Conservation (phyloP, 2,113 vertebrate species). For the Alouatta palliata region DNA sequence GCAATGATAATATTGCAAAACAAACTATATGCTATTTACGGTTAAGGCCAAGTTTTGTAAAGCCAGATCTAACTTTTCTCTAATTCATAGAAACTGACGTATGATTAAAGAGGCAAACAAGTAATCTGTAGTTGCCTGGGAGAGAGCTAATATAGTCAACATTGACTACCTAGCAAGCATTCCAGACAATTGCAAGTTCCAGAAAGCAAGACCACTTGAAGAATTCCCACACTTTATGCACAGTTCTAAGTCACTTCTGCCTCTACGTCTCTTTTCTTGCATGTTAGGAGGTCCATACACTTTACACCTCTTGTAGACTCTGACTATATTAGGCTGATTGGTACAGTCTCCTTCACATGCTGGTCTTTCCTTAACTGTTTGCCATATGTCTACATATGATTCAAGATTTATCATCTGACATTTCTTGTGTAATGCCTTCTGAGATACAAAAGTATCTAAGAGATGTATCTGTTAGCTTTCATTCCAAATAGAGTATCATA, state of each 20-base stretch:
- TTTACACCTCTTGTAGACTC: not conserved
- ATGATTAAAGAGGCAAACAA: not conserved
- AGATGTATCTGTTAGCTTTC: not conserved
- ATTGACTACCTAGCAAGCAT: not conserved
- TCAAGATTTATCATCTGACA: not conserved
- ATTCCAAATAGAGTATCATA: not conserved
- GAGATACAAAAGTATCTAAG: not conserved
- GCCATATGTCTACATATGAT: not conserved
- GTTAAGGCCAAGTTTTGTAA: not conserved
- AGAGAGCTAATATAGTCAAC: not conserved
- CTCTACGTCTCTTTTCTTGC: not conserved
- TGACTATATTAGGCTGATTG: not conserved
- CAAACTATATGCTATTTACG: not conserved
- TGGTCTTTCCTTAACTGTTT: not conserved
- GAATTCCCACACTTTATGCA: not conserved
- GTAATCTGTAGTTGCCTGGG: not conserved
- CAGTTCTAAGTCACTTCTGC: not conserved
- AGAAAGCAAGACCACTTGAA: not conserved
- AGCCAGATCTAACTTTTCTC: not conserved
- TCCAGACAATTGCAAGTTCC: not conserved
- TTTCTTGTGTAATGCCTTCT: not conserved
- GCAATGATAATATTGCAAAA: not conserved
- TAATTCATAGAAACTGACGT: not conserved
- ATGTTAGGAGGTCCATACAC: not conserved
- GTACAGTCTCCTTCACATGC: not conserved